phyloP scores from a whole-genome alignment of 2,888 invertebrate genomes.

The Zeuzera pyrina region DNA sequence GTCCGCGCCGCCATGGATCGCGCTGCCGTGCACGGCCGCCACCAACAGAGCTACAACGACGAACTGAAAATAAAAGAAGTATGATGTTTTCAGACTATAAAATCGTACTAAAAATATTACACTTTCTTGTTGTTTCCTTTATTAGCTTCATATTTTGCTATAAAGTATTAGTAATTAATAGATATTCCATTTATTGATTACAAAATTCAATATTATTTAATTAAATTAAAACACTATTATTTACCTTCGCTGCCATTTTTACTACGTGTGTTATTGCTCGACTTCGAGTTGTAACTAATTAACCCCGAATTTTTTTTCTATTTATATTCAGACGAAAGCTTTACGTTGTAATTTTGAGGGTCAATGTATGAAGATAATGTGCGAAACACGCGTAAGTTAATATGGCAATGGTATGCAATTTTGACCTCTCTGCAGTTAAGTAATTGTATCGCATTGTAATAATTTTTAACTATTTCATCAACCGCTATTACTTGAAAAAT shows the following conservation, averaged over 20 bases:
- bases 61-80: constrained; percentile 31
- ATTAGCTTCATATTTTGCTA: too few relatives aligned
- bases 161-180: too few relatives aligned
- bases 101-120: too few relatives aligned
- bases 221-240: constrained; percentile 1
- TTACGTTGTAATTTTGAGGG: constrained; percentile 41
- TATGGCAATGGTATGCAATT: constrained; percentile 1
- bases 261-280: constrained; percentile 25
- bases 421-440: constrained; percentile 4
- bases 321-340: constrained; percentile 41
- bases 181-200: too few relatives aligned
- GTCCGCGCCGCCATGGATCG: constrained; percentile 13
- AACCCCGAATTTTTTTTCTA: constrained; percentile 27
- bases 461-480: too few relatives aligned
- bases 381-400: constrained; percentile 21
- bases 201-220: not conserved
- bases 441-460: too few relatives aligned
- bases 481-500: too few relatives aligned
- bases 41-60: constrained; percentile 15
- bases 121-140: too few relatives aligned
- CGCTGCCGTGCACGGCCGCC: constrained; percentile 15
- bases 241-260: constrained; percentile 47
- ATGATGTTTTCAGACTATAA: too few relatives aligned
- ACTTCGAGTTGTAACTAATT: constrained; percentile 35
- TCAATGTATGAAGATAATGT: constrained; percentile 35